Evolutionary conservation across 2,113 vertebrate species (phyloP).

Genomic region (Clarias gariepinus): DNA sequence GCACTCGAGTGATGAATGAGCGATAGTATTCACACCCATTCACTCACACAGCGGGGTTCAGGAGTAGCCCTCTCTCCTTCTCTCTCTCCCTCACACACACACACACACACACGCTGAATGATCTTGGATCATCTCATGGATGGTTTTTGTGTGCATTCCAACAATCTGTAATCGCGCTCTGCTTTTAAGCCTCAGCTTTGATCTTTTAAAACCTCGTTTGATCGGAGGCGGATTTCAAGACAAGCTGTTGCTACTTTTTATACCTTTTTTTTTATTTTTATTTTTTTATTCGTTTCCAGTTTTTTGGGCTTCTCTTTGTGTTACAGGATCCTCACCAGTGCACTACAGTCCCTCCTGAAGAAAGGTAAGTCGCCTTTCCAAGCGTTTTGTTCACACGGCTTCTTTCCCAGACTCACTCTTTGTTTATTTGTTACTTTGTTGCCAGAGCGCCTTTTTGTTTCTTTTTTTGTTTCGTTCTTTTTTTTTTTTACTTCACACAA

Average conservation of each 20-base stretch:
- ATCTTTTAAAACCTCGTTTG: neutral
- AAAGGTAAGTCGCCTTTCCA: neutral
- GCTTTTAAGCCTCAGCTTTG: neutral
- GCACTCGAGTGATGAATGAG: neutral
- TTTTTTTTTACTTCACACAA: neutral
- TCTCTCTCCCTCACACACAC: neutral
- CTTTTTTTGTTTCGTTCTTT: neutral
- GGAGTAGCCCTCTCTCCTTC: neutral
- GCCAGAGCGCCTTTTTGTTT: neutral
- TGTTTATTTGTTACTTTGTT: neutral
- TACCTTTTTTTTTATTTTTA: neutral
- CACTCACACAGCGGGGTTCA: constrained; percentile 1
- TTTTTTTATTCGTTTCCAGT: neutral
- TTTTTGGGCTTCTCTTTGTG: neutral
- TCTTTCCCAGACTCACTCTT: neutral
- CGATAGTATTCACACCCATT: neutral
- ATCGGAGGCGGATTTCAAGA: neutral
- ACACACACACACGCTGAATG: neutral
- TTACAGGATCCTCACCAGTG: neutral
- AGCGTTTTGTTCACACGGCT: neutral
- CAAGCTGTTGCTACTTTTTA: neutral
- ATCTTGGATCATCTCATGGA: constrained; percentile 8
- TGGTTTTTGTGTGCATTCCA: neutral
- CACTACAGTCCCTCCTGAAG: neutral
- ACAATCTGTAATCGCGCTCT: neutral